Conservation (phyloP, 2,888 invertebrate species). For the Kryphioiulus occultus region DNA sequence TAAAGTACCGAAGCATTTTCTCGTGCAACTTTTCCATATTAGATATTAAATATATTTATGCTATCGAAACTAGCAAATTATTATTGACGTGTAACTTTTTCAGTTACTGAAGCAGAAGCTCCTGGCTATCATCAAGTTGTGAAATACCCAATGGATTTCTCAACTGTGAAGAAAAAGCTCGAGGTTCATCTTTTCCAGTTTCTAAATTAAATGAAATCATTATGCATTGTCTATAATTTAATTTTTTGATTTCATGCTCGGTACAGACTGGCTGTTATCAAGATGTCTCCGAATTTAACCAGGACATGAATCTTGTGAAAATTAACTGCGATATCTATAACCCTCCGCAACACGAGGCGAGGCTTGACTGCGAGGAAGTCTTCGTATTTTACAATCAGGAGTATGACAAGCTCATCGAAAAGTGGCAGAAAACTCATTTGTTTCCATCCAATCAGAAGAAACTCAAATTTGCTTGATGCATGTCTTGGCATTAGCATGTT, state of each 20-base stretch:
- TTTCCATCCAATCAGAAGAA: neutral
- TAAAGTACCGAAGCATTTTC: neutral
- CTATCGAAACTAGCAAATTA: neutral
- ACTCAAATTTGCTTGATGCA: neutral
- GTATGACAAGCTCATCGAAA: constrained; percentile 58
- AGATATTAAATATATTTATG: neutral
- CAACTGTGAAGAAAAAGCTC: constrained; percentile 61
- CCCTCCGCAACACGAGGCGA: constrained; percentile 60
- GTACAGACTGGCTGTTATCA: constrained; percentile 58
- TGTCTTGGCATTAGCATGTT: neutral
- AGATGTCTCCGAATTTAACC: constrained; percentile 61
- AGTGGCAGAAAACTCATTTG: constrained; percentile 55
- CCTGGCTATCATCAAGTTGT: constrained; percentile 62
- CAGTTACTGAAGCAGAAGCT: constrained; percentile 61
- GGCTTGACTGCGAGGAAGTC: constrained; percentile 62
- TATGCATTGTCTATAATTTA: neutral
- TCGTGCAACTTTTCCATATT: neutral
- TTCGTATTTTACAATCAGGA: constrained; percentile 61
- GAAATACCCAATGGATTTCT: constrained; percentile 62
- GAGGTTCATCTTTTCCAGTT: constrained; percentile 54
- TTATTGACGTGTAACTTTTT: constrained; percentile 40
- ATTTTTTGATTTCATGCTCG: neutral
- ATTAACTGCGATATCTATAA: constrained; percentile 62
- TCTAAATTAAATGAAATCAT: neutral
- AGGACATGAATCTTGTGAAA: constrained; percentile 62